A percentile compares a stretch with the other conserved stretches of the same genome.
phyloP scores from a whole-genome alignment of 1,140 invertebrate genomes.

The Drosophila setifemur region DNA sequence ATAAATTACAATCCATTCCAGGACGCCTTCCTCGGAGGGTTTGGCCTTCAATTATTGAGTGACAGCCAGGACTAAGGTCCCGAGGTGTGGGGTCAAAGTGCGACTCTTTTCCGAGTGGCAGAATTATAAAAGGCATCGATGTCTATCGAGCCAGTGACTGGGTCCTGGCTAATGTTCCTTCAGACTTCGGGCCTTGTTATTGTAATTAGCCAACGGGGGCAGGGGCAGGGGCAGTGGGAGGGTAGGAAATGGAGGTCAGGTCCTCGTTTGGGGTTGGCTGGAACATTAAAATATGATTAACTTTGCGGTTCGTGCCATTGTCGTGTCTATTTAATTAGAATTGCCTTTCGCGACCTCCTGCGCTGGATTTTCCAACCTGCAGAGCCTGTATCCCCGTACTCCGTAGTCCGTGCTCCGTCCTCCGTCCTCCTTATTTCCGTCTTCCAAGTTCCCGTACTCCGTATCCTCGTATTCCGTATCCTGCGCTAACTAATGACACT shows the following conservation, averaged over 20 bases:
- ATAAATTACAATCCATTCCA: slow-evolving; percentile 61
- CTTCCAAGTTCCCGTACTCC: slow-evolving; percentile 10
- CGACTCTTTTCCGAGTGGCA: slow-evolving; percentile 7
- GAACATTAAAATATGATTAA: slow-evolving; percentile 77
- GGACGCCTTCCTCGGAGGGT: slow-evolving; percentile 4
- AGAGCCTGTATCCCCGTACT: slow-evolving; percentile 1
- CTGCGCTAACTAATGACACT: slow-evolving; percentile 71
- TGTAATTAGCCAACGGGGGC: slow-evolving; percentile 54
- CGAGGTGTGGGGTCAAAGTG: slow-evolving; percentile 17
- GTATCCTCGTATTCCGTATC: slow-evolving; percentile 32
- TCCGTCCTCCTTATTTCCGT: too few relatives aligned
- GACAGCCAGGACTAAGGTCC: slow-evolving; percentile 12
- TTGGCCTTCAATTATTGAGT: slow-evolving; percentile 53
- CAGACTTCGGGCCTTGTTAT: slow-evolving; percentile 59
- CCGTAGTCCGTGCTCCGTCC: slow-evolving; percentile 55
- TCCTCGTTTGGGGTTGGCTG: slow-evolving; percentile 42
- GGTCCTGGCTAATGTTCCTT: slow-evolving; percentile 30
- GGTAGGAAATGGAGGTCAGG: slow-evolving; percentile 6
- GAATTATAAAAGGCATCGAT: slow-evolving; percentile 37
- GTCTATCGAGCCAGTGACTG: slow-evolving; percentile 51
- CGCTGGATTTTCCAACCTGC: too few relatives aligned
- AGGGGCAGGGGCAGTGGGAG: neutral
- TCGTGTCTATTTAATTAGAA: slow-evolving; percentile 78
- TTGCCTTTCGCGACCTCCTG: slow-evolving; percentile 16
- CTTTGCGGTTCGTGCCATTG: slow-evolving; percentile 69